These are phyloP conservation scores for Perccottus glenii DNA, from an alignment of 2,113 vertebrate genomes.

Conservation along the genomic window DNA sequence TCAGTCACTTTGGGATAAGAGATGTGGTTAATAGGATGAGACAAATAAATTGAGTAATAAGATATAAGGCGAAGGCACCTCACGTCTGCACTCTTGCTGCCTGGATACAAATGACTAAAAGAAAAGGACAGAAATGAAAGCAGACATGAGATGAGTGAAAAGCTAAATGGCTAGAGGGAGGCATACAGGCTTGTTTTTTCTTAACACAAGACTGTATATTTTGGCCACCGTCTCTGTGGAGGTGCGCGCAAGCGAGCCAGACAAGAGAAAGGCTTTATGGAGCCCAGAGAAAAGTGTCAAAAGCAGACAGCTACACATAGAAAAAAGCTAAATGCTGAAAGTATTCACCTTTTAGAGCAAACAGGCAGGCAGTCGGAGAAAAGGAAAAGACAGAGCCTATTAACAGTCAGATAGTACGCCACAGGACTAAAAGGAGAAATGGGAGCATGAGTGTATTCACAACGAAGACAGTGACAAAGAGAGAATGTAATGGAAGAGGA, in stretches of 20 bases:
- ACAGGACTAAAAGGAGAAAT: constrained; percentile 47
- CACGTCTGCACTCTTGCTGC: constrained; percentile 38
- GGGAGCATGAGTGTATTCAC: constrained; percentile 43
- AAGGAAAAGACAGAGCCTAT: constrained; percentile 55
- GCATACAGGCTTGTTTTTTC: constrained; percentile 42
- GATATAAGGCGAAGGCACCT: constrained; percentile 39
- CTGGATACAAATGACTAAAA: constrained; percentile 55
- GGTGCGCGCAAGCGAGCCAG: constrained; percentile 48
- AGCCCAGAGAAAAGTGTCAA: constrained; percentile 59
- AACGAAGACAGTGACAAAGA: constrained; percentile 54
- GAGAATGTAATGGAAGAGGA: too few species aligned
- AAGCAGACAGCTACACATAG: constrained; percentile 65
- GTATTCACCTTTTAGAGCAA: constrained; percentile 63
- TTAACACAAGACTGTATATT: constrained; percentile 54
- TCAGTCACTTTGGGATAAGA: constrained; percentile 27
- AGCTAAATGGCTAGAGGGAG: constrained; percentile 57
- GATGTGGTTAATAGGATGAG: constrained; percentile 34
- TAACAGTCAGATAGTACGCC: constrained; percentile 47
- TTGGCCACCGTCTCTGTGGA: constrained; percentile 46
- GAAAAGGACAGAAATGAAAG: constrained; percentile 57
- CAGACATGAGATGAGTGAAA: constrained; percentile 43
- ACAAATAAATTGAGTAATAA: constrained; percentile 53
- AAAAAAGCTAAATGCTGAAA: constrained; percentile 63
- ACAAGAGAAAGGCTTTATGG: constrained; percentile 53
- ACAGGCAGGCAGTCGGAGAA: constrained; percentile 36